A percentile compares a stretch with the other conserved stretches of the same genome.
phyloP scores from a whole-genome alignment of 2,797 vertebrate genomes.

The Oreochromis grahami region DNA sequence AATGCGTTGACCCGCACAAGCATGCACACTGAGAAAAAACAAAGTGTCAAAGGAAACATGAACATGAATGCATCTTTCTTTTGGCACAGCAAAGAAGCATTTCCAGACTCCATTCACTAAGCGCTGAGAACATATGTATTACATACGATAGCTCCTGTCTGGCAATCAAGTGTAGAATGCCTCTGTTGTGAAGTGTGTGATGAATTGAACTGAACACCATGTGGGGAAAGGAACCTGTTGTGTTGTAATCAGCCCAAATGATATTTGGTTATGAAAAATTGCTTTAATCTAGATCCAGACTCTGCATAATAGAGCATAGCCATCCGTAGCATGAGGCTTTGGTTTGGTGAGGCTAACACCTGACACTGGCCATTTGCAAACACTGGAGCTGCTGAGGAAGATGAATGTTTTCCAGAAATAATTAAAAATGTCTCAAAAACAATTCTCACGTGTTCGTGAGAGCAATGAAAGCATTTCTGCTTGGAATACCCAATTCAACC shows the following conservation, averaged over 20 bases:
- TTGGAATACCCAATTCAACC: background rate
- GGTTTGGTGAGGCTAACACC: constrained; percentile 6
- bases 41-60: constrained; percentile 5
- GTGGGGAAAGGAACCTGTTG: constrained; percentile 25
- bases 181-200: constrained; percentile 29
- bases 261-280: constrained; percentile 64
- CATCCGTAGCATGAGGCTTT: background rate
- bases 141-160: background rate
- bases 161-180: constrained; percentile 10
- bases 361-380: constrained; percentile 10
- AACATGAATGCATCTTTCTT: constrained; percentile 24
- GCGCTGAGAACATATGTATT: constrained; percentile 14
- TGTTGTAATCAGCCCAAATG: constrained; percentile 37
- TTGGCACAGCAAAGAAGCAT: constrained; percentile 18
- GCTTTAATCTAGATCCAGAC: constrained; percentile 55
- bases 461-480: background rate
- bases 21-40: background rate
- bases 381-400: constrained; percentile 7
- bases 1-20: background rate
- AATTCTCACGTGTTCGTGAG: background rate
- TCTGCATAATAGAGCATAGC: constrained; percentile 52
- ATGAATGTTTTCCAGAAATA: constrained; percentile 6
- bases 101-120: background rate
- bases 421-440: background rate
- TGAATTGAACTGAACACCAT: constrained; percentile 27